Percentiles rank a stretch among this genome's conserved stretches.
Conservation (phyloP, 2,113 vertebrate genomes). For the Chrysemys picta region DNA sequence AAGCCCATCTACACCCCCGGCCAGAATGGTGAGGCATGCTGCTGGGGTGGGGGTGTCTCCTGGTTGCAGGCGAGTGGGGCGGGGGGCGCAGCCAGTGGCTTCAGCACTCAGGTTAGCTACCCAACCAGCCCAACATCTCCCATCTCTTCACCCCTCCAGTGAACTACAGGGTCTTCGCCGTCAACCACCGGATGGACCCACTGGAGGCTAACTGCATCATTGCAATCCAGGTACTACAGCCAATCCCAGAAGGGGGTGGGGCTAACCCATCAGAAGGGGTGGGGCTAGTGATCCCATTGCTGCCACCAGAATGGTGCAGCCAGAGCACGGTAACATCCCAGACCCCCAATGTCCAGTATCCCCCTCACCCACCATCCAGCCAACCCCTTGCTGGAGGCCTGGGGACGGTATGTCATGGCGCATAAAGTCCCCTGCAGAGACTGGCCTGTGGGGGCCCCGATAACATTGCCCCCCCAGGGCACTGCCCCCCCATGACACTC, state of each 20-base stretch:
- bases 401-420: too few species aligned
- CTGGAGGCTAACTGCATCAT: neutral
- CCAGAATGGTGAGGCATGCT: neutral
- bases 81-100: too few species aligned
- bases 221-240: constrained; percentile 21
- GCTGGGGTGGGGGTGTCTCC: neutral
- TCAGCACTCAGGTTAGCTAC: too few species aligned
- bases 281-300: neutral
- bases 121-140: neutral
- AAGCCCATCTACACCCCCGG: constrained; percentile 53
- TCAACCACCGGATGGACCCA: constrained; percentile 16
- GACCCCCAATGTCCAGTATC: neutral
- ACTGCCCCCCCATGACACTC: too few species aligned
- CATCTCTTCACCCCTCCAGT: neutral
- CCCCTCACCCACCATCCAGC: too few species aligned
- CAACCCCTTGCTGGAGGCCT: too few species aligned
- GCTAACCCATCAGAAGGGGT: too few species aligned
- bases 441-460: too few species aligned
- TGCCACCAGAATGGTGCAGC: neutral
- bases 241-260: too few species aligned
- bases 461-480: too few species aligned
- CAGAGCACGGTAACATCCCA: neutral
- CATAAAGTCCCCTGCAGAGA: too few species aligned
- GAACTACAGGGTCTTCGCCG: constrained; percentile 3
- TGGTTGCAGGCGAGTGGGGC: too few species aligned